Evolutionary conservation across 2,113 vertebrate genomes (phyloP).

Genomic region (Gallinago media): DNA sequence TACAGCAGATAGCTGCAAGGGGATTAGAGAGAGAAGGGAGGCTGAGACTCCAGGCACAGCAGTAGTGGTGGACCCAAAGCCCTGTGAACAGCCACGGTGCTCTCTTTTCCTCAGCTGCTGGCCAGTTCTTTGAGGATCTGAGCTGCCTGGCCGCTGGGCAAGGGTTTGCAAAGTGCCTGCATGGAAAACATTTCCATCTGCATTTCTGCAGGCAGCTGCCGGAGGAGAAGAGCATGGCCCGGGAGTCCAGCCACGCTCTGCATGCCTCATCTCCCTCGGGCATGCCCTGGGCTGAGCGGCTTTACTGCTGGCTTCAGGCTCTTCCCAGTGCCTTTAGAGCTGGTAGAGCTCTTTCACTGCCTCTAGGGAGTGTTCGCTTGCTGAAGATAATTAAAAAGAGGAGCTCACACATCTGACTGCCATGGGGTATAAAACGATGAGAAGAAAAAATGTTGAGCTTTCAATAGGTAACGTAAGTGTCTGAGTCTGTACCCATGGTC

Average conservation of each 20-base stretch:
- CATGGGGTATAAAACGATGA: background rate
- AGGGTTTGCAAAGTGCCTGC: background rate
- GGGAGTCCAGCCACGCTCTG: background rate
- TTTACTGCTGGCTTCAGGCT: background rate
- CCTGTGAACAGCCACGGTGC: background rate
- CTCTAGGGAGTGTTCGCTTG: background rate
- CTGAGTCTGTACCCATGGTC: background rate
- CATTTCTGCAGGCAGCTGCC: background rate
- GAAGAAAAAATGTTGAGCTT: background rate
- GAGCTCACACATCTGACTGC: background rate
- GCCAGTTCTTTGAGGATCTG: background rate
- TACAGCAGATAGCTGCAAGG: background rate
- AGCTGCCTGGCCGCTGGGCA: background rate
- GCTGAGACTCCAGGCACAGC: background rate
- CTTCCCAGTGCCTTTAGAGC: background rate
- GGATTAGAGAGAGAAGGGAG: background rate
- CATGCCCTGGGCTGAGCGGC: accelerated
- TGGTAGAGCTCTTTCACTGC: background rate
- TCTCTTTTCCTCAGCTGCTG: constrained; percentile 9
- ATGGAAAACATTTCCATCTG: constrained; percentile 10
- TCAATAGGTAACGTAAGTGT: background rate
- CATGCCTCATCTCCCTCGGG: accelerated
- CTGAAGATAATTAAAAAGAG: background rate
- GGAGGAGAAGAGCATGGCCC: background rate
- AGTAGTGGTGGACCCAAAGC: background rate